Base-by-base conservation (phyloP, 2,797 vertebrate genomes). In the Xerus rutilus region DNA sequence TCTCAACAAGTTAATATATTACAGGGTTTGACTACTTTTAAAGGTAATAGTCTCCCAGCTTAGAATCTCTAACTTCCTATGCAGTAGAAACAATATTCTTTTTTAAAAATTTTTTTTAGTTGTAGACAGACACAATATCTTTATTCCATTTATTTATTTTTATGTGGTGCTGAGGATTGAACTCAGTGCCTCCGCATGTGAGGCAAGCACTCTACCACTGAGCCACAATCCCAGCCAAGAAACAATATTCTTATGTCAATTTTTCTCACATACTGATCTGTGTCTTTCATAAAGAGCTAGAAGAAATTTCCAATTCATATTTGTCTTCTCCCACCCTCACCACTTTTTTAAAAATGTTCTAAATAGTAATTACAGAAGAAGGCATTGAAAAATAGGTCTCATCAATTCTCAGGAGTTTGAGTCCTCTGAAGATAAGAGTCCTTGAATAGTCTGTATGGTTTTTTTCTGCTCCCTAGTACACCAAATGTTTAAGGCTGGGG, bases 11-110 rank as follows among this genome's bases (percentile, higher is more conserved):
- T 72, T 73, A 87, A 82, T 23, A 62, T 35, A 73, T 23, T 30
- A 2, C 11, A 74, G 39, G 67, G 72, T 85, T 81, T 89, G 57
- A 82, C 32, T 82, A 89, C 35, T 52, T 89, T 94, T 93, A 25
- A 93, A 82, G 76, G 54, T 12, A 21, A 39, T 15, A 77, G 21
- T 87, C 49, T 82, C 64, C 73, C 45, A 89, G 77, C 12, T 76
- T 89, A 91, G 39, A 87, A 78, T 83, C 43, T 92, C 21, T 65
- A 82, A 77, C 64, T 95, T 92, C 35, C 52, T 88, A 62, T 7
- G 7, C 72, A 92, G 25, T 79, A 78, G 45, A 92, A 92, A 59
- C 74, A 94, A 89, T 70, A 86, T 69, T 73, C 57, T 25, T 14
- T 39, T 39, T 39, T 39, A 2, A 39, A 39, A 39, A 39, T 39